Conservation (phyloP, 2,113 vertebrate genomes). For the Ammodytes marinus region DNA sequence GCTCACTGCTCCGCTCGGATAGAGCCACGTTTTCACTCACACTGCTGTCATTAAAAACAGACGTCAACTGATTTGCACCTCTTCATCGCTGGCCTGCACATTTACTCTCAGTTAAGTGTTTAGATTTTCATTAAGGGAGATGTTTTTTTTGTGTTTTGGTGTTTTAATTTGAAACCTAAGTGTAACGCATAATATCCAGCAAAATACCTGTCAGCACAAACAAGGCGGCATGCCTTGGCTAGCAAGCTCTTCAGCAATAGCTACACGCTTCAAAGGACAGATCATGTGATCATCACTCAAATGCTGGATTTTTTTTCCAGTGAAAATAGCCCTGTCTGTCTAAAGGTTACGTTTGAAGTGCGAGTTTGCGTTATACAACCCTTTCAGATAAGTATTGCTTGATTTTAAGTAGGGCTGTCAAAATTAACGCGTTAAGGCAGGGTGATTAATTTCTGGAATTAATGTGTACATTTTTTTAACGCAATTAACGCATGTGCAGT, state of each 20-base stretch:
- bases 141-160: neutral
- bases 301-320: neutral
- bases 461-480: too few relatives aligned
- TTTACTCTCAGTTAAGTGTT: neutral
- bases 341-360: constrained; percentile 10
- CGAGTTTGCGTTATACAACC: constrained; percentile 4
- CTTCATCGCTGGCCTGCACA: constrained; percentile 20
- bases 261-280: constrained; percentile 3
- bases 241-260: neutral
- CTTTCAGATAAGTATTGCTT: neutral
- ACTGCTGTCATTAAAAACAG: constrained; percentile 58
- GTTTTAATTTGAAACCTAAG: neutral
- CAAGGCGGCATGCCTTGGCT: neutral
- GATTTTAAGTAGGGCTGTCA: neutral
- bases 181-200: neutral
- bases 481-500: too few relatives aligned
- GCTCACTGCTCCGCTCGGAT: constrained; percentile 63
- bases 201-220: neutral
- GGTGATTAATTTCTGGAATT: too few relatives aligned
- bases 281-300: neutral
- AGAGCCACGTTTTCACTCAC: constrained; percentile 53
- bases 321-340: neutral
- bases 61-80: constrained; percentile 50
- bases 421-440: too few relatives aligned
- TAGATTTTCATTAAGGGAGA: neutral